Base-by-base conservation (phyloP, 2,797 vertebrate genomes). In the Poeciliopsis infans region DNA sequence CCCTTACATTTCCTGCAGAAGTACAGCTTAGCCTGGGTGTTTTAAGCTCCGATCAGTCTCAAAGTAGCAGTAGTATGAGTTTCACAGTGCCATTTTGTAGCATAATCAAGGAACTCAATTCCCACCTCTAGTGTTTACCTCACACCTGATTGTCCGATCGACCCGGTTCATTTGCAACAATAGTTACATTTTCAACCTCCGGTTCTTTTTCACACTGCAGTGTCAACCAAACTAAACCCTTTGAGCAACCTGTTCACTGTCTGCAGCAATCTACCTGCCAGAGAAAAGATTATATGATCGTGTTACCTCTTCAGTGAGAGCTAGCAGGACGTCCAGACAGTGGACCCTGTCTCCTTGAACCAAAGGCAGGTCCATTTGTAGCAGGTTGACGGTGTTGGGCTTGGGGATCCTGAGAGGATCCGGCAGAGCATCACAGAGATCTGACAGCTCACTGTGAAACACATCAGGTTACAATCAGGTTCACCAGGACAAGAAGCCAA, bases 271-370 rank as follows among this genome's bases (percentile, higher is more conserved):
- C 66, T 7, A 39, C 10, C 72, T 39, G 4, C 49, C 64, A 23
- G n/a, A 43, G 36, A 74, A 72, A n/a, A 71, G 13, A 28, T 43
- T 6, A 76, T 8, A 13, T 11, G 33, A 31, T 64, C 31, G 12
- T 59, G 6, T 46, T 74, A 93, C 98, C 89, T 99, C 96, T 28
- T 97, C 95, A 2, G 97, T 98, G 66, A 99, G 95, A 1, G 98
- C 98, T 33, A 99, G 96, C 57, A 99, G 96, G 82, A 99, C 97
- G 77, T 99, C 98, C 77, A 99, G 90, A 77, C 98, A 99, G 93
- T 99, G 97, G 88, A 99, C 97, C 93, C 96, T 98, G 92, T 99
- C 98, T 20, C 97, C 98, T 0, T 96, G 95, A 36, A 99, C 97
- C 95, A 99, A 96, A 1, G 98, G 98, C 20, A 99, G 91, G 82